phyloP scores from a whole-genome alignment of 2,888 invertebrate species.

The Drosophila atripex region DNA sequence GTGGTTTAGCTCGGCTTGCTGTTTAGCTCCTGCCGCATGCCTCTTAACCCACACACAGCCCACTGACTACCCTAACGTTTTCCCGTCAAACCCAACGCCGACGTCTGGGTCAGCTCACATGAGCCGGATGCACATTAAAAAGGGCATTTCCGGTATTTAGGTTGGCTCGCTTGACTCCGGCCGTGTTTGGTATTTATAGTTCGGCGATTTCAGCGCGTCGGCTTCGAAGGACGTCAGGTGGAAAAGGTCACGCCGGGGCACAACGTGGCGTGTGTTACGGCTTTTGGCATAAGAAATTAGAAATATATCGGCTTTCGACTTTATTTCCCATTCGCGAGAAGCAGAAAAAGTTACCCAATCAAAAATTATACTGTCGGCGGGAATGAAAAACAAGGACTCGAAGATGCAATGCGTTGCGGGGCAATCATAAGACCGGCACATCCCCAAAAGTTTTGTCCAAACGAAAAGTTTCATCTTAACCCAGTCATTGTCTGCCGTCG shows the following conservation, averaged over 20 bases:
- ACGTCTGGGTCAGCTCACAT: slow-evolving; percentile 51
- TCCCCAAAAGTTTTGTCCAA: slow-evolving; percentile 27
- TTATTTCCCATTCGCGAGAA: slow-evolving; percentile 6
- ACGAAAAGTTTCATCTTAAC: slow-evolving; percentile 43
- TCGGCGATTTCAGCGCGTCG: slow-evolving; percentile 47
- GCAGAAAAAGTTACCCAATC: slow-evolving; percentile 55
- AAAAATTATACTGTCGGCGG: slow-evolving; percentile 58
- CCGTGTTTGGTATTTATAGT: slow-evolving; percentile 54
- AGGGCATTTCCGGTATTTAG: slow-evolving; percentile 79
- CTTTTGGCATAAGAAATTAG: slow-evolving; percentile 54
- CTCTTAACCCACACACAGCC: not conserved
- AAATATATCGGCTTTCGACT: slow-evolving; percentile 35
- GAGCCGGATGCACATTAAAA: slow-evolving; percentile 79
- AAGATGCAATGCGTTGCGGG: slow-evolving; percentile 46
- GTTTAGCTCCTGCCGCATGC: not conserved
- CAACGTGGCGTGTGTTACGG: slow-evolving; percentile 43
- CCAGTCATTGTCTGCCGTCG: slow-evolving; percentile 36
- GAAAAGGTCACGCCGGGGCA: slow-evolving; percentile 49
- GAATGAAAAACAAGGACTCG: slow-evolving; percentile 49
- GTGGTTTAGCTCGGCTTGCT: slow-evolving; percentile 5
- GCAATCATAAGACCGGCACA: slow-evolving; percentile 65
- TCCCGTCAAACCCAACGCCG: slow-evolving; percentile 5
- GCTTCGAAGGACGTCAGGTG: slow-evolving; percentile 44
- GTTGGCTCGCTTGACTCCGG: slow-evolving; percentile 31
- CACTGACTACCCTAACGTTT: slow-evolving; percentile 1